A percentile compares a stretch with the other conserved stretches of the same genome.
phyloP scores from a whole-genome alignment of 1,140 invertebrate genomes.

The Listronotus oregonensis region DNA sequence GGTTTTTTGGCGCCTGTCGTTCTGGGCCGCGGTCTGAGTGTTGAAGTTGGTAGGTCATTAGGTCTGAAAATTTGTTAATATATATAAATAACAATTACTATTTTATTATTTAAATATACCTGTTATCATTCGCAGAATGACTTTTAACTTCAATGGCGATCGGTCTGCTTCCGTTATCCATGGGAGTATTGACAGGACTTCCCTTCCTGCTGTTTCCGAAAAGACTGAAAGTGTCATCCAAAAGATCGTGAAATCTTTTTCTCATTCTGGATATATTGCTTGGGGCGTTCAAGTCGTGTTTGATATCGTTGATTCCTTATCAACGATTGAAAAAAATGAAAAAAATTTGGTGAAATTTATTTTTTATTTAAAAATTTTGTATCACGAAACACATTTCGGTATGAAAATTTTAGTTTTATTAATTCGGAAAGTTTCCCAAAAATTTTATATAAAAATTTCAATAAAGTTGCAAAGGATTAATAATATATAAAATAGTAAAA shows the following conservation, averaged over 20 bases:
- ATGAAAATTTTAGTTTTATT: no score
- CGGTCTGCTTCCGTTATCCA: constrained; percentile 35
- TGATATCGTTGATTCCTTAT: constrained; percentile 48
- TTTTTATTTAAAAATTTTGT: no score
- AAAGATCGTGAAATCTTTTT: constrained; percentile 67
- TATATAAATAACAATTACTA: not conserved
- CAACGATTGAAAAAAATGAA: no score
- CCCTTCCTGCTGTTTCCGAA: constrained; percentile 63
- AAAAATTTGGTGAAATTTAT: no score
- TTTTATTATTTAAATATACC: constrained; percentile 49
- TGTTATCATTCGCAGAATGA: constrained; percentile 58
- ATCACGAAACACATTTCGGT: no score
- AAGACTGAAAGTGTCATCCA: constrained; percentile 71
- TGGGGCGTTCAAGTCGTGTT: constrained; percentile 41
- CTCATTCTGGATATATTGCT: constrained; percentile 62
- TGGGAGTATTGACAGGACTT: constrained; percentile 54
- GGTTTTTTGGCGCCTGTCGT: constrained; percentile 53
- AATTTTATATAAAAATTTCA: no score
- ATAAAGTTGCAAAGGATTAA: no score
- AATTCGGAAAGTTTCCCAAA: no score
- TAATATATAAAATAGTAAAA: no score
- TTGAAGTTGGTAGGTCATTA: not conserved
- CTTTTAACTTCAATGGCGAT: constrained; percentile 53
- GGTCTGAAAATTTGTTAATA: constrained; percentile 11
- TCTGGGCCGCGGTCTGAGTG: constrained; percentile 51